Conservation (phyloP, 2,888 invertebrate species). For the Harpalus rufipes region DNA sequence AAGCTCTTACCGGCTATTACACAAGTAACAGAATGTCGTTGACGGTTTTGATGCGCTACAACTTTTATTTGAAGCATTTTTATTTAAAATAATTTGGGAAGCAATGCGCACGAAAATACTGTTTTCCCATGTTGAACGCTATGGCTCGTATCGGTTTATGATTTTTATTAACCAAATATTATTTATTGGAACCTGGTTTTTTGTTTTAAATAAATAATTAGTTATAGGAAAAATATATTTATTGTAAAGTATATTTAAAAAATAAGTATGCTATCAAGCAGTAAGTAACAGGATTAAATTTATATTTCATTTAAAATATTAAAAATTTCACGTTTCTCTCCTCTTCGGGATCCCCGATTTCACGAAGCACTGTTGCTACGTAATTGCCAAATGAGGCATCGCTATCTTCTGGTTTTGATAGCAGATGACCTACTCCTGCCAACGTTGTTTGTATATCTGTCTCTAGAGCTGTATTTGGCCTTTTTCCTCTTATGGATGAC, state of each 20-base stretch:
- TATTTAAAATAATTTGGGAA: no score
- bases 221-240: constrained; percentile 10
- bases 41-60: background rate
- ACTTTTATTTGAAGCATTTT: no score
- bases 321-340: background rate
- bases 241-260: constrained; percentile 5
- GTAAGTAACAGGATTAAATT: background rate
- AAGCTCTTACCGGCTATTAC: background rate
- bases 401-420: background rate
- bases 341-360: background rate
- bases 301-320: constrained; percentile 20
- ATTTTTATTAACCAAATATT: constrained; percentile 4
- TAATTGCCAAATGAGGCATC: background rate
- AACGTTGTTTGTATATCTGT: constrained; percentile 11
- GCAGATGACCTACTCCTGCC: background rate
- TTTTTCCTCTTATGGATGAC: constrained; percentile 1
- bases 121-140: no score
- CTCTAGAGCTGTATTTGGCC: constrained; percentile 1
- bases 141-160: background rate
- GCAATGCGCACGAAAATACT: no score
- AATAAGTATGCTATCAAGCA: constrained; percentile 2
- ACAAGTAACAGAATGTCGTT: constrained; percentile 11
- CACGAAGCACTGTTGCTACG: constrained; percentile 7
- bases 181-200: constrained; percentile 11
- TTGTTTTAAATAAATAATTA: constrained; percentile 11